Evolutionary conservation across 2,113 vertebrate genomes (phyloP), one percentile per base, ranked within the genome.

Genomic region (Eptatretus burgeri): DNA sequence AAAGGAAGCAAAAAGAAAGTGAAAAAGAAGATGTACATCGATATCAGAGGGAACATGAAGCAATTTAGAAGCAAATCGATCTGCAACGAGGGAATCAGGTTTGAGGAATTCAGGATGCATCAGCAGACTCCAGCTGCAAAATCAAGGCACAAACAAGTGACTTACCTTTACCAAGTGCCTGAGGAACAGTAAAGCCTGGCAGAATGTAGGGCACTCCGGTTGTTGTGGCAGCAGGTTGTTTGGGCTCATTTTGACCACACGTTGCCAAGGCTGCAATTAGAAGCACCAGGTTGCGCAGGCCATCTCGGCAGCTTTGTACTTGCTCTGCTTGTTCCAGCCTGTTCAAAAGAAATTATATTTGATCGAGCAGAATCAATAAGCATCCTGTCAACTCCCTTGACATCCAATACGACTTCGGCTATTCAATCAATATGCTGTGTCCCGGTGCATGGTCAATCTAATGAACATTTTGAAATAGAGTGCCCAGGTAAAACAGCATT

Each of bases 301-400:
- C 85, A 63, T 93, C 89, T 75, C 84, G 89, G 10, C 84, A 84
- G 70, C 95, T 89, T 10, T 87, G 78, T 41, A 41, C 27, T 69
- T 95, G 88, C 73, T 94, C 94, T 69, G 82, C 81, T 74, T 93
- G 91, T 69, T 95, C 91, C 78, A 98, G 76, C 70, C 91, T 95
- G 76, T 20, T n/a, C 9, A 3, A 41, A 5, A 41, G 7, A 41
- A 41, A 41, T 41, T 7, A 41, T 41, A 41, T 41, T 5, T 41
- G 27, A 41, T 41, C 27, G 3, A 41, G 7, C 27, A 41, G 27
- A 7, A 41, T 41, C 27, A 41, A 41, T 41, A 41, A 41, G 27
- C 27, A 41, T 41, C 27, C 27, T 41, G 27, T 41, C 27, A 41
- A 41, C 3, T 41, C 27, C 27, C 27, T 5, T 5, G 27, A 7